phyloP scores from a whole-genome alignment of 2,888 invertebrate species.

The Steinernema scapterisci region DNA sequence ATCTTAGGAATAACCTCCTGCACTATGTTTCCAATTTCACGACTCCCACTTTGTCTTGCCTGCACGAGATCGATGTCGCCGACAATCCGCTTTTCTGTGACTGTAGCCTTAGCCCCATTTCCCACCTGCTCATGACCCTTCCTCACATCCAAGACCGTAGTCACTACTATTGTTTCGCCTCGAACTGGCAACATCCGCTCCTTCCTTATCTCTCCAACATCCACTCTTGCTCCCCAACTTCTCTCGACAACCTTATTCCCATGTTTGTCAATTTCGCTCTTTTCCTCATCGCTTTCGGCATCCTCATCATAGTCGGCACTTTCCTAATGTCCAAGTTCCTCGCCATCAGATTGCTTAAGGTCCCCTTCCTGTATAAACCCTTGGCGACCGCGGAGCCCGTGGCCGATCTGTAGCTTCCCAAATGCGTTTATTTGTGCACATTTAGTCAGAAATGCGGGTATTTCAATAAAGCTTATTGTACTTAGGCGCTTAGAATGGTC shows the following conservation, averaged over 20 bases:
- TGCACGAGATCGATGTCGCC: slow-evolving; percentile 56
- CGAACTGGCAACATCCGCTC: slow-evolving; percentile 60
- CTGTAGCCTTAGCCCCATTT: slow-evolving; percentile 54
- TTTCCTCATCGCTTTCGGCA: slow-evolving; percentile 44
- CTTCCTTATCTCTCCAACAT: slow-evolving; percentile 53
- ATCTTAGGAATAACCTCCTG: slow-evolving; percentile 54
- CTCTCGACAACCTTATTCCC: slow-evolving; percentile 47
- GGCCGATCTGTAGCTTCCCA: not conserved
- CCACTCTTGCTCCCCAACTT: slow-evolving; percentile 44
- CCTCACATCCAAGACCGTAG: slow-evolving; percentile 44
- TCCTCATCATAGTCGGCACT: slow-evolving; percentile 42
- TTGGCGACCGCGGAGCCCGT: not conserved
- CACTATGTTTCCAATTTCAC: slow-evolving; percentile 53
- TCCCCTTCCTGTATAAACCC: slow-evolving; percentile 42
- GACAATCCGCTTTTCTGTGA: slow-evolving; percentile 61
- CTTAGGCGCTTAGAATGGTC: no score
- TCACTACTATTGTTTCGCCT: slow-evolving; percentile 58
- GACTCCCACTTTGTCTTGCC: slow-evolving; percentile 41
- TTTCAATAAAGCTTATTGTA: slow-evolving; percentile 10
- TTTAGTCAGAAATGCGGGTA: slow-evolving; percentile 14
- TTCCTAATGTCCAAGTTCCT: slow-evolving; percentile 12
- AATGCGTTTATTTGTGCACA: not conserved
- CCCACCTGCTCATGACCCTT: slow-evolving; percentile 32
- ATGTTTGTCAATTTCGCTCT: slow-evolving; percentile 50
- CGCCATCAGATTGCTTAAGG: slow-evolving; percentile 33